phyloP scores from a whole-genome alignment of 2,113 vertebrate genomes.

The Speoplatyrhinus poulsoni region DNA sequence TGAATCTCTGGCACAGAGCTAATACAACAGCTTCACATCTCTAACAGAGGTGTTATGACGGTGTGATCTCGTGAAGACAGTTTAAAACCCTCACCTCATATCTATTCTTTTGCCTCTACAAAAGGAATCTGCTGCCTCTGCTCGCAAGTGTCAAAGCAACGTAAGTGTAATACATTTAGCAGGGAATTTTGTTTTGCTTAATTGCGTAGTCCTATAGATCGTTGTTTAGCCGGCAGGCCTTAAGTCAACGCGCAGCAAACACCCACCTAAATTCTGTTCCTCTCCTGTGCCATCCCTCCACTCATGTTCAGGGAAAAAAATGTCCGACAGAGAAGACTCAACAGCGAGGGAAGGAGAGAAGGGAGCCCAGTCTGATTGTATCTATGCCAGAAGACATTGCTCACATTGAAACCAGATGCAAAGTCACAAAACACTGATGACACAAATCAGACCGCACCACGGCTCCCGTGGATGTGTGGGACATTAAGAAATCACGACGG shows the following conservation, averaged over 20 bases:
- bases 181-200: not conserved
- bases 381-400: constrained; percentile 39
- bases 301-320: constrained; percentile 13
- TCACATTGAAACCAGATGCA: constrained; percentile 66
- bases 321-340: constrained; percentile 17
- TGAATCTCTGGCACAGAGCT: constrained; percentile 11
- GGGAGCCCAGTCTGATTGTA: constrained; percentile 23
- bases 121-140: constrained; percentile 6
- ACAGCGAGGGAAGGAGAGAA: constrained; percentile 11
- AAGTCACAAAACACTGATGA: constrained; percentile 60
- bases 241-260: not conserved
- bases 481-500: constrained; percentile 68
- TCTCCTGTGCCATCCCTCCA: not conserved
- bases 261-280: constrained; percentile 2
- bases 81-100: constrained; percentile 23
- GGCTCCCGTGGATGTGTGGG: constrained; percentile 39
- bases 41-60: constrained; percentile 29
- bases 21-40: constrained; percentile 36
- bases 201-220: not conserved
- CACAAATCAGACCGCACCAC: constrained; percentile 55
- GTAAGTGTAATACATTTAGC: constrained; percentile 7
- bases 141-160: constrained; percentile 14
- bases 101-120: constrained; percentile 21
- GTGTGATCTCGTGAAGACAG: constrained; percentile 30
- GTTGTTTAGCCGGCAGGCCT: not conserved